Percentiles rank a stretch among this genome's conserved stretches.
phyloP scores from a whole-genome alignment of 2,113 vertebrate genomes.

The Sceloporus undulatus region DNA sequence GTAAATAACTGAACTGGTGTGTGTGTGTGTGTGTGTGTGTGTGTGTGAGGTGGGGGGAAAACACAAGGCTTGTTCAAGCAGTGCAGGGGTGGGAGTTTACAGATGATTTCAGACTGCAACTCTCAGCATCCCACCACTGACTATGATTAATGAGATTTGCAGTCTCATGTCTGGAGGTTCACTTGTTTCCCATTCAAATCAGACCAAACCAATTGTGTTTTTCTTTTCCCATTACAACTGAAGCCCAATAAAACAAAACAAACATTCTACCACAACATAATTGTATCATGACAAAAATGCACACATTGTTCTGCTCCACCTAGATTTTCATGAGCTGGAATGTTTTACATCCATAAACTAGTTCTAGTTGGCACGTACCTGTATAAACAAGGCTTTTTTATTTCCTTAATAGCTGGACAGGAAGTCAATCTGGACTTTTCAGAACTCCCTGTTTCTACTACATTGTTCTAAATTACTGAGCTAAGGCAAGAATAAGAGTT shows the following conservation, averaged over 20 bases:
- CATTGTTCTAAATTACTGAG: slow-evolving; percentile 5
- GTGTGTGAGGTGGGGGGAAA: no score
- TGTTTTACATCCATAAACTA: background rate
- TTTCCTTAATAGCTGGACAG: background rate
- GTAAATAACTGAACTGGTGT: background rate
- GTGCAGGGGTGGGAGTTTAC: no score
- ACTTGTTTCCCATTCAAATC: no score
- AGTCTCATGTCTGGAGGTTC: no score
- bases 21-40: no score
- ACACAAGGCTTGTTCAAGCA: background rate
- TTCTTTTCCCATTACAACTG: no score
- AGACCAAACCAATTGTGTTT: no score
- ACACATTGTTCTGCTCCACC: background rate
- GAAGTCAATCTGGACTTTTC: background rate
- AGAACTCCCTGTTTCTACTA: background rate
- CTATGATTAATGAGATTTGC: no score
- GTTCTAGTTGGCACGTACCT: background rate
- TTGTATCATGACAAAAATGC: background rate
- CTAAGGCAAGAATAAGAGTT: background rate
- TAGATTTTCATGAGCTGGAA: background rate
- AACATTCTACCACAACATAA: background rate
- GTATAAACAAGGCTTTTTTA: background rate
- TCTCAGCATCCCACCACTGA: no score
- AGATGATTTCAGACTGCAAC: no score
- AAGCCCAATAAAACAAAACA: background rate